phyloP scores from a whole-genome alignment of 2,113 vertebrate species.

The Myotis davidii region DNA sequence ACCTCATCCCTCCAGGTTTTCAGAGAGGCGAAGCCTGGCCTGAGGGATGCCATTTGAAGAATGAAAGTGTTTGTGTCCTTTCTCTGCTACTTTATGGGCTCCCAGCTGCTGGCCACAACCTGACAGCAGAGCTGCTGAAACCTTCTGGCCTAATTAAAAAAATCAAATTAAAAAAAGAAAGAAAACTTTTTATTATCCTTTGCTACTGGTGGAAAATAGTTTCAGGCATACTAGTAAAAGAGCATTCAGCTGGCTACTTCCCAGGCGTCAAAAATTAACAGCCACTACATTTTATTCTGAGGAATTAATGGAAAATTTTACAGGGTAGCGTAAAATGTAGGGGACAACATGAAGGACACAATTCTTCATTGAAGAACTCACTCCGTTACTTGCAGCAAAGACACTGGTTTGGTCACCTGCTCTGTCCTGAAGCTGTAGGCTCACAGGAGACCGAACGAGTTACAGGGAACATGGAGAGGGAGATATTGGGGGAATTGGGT shows the following conservation, averaged over 20 bases:
- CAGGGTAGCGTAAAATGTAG: slow-evolving; percentile 57
- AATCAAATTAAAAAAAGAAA: slow-evolving; percentile 65
- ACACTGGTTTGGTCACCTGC: neutral
- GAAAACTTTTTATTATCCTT: slow-evolving; percentile 59
- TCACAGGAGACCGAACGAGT: neutral
- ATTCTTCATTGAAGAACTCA: neutral
- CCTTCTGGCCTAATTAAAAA: slow-evolving; percentile 66
- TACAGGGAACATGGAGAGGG: neutral
- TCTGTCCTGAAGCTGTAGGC: neutral
- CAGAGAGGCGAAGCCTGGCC: neutral
- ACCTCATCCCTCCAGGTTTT: neutral
- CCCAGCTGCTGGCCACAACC: neutral
- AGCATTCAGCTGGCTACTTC: slow-evolving; percentile 64
- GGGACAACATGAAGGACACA: slow-evolving; percentile 63
- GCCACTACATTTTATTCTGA: slow-evolving; percentile 75
- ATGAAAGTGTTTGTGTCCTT: neutral
- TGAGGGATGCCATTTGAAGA: neutral
- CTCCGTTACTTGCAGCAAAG: neutral
- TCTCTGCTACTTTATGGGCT: neutral
- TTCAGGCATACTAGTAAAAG: slow-evolving; percentile 61
- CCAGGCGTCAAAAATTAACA: slow-evolving; percentile 72
- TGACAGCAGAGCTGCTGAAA: neutral
- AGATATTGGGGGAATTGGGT: neutral
- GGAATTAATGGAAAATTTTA: slow-evolving; percentile 77
- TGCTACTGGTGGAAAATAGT: slow-evolving; percentile 66